A percentile compares a stretch with the other conserved stretches of the same genome.
phyloP scores from a whole-genome alignment of 2,888 invertebrate genomes.

The Drosophila hamatofila region DNA sequence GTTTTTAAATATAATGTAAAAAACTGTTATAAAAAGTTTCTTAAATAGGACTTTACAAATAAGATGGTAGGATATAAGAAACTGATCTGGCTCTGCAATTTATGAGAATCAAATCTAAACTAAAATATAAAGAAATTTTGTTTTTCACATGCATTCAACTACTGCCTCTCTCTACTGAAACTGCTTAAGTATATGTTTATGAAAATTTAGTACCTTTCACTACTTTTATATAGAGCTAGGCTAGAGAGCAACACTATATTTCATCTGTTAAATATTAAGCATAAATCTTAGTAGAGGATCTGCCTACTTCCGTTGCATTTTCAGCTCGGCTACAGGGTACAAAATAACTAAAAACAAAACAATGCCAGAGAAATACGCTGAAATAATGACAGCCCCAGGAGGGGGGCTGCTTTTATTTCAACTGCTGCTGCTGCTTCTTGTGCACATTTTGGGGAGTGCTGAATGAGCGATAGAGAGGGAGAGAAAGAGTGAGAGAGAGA shows the following conservation, averaged over 20 bases:
- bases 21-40: too few species aligned
- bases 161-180: too few species aligned
- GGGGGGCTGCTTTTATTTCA: conserved; percentile 45
- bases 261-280: not conserved
- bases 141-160: too few species aligned
- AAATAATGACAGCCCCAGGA: conserved; percentile 78
- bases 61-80: too few species aligned
- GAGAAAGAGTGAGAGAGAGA: not conserved
- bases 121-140: too few species aligned
- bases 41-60: too few species aligned
- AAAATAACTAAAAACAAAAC: conserved; percentile 54
- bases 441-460: conserved; percentile 12
- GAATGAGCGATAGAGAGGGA: not conserved
- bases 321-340: conserved; percentile 41
- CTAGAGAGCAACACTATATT: conserved; percentile 5
- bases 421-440: conserved; percentile 17
- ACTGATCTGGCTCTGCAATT: too few species aligned
- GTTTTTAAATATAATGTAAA: too few species aligned
- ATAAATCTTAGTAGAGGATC: conserved; percentile 23
- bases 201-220: conserved; percentile 6
- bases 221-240: not conserved
- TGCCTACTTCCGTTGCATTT: conserved; percentile 27
- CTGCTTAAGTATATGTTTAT: too few species aligned
- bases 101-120: too few species aligned
- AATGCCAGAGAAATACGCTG: conserved; percentile 59